Conservation (phyloP, 1,140 invertebrate genomes). For the Anoplolepis gracilipes region DNA sequence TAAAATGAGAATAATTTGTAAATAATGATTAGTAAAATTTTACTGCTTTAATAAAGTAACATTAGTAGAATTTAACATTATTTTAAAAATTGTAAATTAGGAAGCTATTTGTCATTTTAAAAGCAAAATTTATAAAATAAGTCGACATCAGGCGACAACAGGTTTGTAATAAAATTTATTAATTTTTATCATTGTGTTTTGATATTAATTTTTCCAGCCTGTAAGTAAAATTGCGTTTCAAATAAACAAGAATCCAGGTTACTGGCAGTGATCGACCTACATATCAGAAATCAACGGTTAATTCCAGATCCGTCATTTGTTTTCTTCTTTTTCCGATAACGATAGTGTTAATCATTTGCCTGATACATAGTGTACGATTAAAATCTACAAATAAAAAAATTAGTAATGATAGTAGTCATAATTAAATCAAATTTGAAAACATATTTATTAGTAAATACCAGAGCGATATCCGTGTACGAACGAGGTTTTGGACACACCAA, state of each 20-base stretch:
- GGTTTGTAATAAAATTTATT: not conserved
- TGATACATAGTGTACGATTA: conserved; percentile 1
- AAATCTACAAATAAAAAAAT: not conserved
- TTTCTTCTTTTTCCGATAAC: conserved; percentile 15
- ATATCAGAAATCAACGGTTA: conserved; percentile 48
- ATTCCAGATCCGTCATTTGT: conserved; percentile 16
- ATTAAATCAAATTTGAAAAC: not conserved
- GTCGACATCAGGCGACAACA: not conserved
- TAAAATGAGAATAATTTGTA: not conserved
- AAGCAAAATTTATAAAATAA: not conserved
- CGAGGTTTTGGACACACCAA: conserved; percentile 56
- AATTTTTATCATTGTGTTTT: conserved; percentile 27
- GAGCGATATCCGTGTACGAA: conserved; percentile 50
- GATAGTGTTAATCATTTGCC: not conserved
- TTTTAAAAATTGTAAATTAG: not conserved
- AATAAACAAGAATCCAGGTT: conserved; percentile 45
- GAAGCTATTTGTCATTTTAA: not conserved
- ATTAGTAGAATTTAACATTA: not conserved
- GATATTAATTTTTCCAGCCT: conserved; percentile 16
- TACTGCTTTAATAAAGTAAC: not conserved
- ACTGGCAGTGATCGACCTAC: conserved; percentile 20
- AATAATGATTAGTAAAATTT: no score
- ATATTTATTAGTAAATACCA: conserved; percentile 19
- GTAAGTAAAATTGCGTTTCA: conserved; percentile 1
- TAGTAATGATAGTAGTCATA: conserved; percentile 26